Conservation (phyloP, 2,888 invertebrate species). For the Acanthoscelides obtectus region DNA sequence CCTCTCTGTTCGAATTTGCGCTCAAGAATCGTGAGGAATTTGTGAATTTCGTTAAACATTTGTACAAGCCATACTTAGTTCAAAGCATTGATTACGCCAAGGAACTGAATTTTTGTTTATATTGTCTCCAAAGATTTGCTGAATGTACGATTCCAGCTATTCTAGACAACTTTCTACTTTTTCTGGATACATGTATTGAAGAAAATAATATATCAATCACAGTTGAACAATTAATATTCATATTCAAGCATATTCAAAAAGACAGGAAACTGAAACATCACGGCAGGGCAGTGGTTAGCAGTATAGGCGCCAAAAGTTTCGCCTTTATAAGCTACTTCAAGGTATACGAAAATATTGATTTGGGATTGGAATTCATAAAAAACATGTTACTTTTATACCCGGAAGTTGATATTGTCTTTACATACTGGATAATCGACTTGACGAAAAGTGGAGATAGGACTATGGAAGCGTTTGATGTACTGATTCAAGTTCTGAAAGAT, state of each 20-base stretch:
- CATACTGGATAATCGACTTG: background rate
- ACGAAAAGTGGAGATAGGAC: background rate
- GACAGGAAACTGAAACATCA: constrained; percentile 15
- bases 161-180: constrained; percentile 23
- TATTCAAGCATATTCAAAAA: constrained; percentile 21
- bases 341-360: background rate
- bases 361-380: background rate
- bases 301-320: background rate
- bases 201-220: constrained; percentile 11
- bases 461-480: background rate
- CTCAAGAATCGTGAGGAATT: constrained; percentile 27
- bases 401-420: background rate
- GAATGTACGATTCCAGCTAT: constrained; percentile 29
- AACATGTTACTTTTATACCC: background rate
- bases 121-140: constrained; percentile 34
- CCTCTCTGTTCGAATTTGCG: constrained; percentile 28
- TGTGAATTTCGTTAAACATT: constrained; percentile 21
- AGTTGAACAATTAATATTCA: constrained; percentile 15
- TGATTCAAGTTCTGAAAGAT: background rate
- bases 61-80: constrained; percentile 25
- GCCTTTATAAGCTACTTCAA: background rate
- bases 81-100: constrained; percentile 27
- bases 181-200: constrained; percentile 14
- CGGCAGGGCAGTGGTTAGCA: constrained; percentile 10
- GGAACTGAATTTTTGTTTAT: constrained; percentile 30